These are phyloP conservation scores for Campaea margaritaria DNA, from an alignment of 2,888 invertebrate genomes.

Conservation along the genomic window DNA sequence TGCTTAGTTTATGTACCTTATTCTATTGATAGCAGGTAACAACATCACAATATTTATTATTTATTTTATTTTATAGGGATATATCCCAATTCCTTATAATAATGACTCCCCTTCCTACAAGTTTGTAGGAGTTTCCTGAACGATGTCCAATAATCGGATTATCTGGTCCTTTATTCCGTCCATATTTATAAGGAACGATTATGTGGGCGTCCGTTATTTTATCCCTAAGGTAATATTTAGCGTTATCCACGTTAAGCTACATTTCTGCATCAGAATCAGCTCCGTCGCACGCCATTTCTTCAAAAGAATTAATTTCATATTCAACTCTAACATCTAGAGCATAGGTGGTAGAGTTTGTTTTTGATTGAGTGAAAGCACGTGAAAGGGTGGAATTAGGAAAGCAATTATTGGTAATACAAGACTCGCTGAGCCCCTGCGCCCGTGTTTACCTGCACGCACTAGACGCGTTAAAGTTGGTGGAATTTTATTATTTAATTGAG, in stretches of 20 bases:
- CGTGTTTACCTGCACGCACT: conserved; percentile 74
- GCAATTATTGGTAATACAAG: conserved; percentile 70
- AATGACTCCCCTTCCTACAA: background rate
- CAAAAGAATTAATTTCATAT: conserved; percentile 1
- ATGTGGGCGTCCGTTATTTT: conserved; percentile 16
- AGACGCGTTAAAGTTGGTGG: conserved; percentile 1
- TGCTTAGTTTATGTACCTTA: too few relatives aligned
- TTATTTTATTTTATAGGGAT: background rate
- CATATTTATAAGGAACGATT: conserved; percentile 10
- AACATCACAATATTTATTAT: background rate
- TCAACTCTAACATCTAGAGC: conserved; percentile 23
- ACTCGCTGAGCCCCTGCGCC: conserved; percentile 57
- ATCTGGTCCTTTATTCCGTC: background rate
- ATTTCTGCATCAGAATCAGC: conserved; percentile 15
- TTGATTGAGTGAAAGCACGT: conserved; percentile 44
- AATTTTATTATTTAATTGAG: background rate
- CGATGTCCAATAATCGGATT: conserved; percentile 3
- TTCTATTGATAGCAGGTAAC: too few relatives aligned
- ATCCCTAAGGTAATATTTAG: conserved; percentile 18
- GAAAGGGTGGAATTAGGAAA: conserved; percentile 63
- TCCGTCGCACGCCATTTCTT: conserved; percentile 19
- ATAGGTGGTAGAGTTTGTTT: conserved; percentile 42
- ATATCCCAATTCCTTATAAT: background rate
- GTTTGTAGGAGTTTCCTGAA: background rate
- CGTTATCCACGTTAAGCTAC: background rate